Base-by-base conservation (phyloP, 2,113 vertebrate genomes). In the Eleginops maclovinus region DNA sequence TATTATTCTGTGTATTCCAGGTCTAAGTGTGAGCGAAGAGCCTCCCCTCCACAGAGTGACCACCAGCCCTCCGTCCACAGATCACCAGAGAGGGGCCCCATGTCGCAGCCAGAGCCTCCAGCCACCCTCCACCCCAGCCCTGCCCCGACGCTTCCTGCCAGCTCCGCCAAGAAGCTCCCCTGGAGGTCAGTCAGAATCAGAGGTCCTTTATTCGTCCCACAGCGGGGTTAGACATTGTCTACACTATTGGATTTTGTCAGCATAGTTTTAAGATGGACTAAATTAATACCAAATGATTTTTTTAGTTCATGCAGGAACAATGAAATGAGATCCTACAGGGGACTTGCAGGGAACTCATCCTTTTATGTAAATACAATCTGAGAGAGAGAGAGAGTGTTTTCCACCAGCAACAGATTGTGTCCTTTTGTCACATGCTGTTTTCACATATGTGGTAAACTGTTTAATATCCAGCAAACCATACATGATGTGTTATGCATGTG, bases 151-250 rank as follows among this genome's bases (percentile, higher is more conserved):
- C 68, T 94, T 83, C 83, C 89, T 94, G 75, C 92, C 93, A 2
- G 70, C 93, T 2, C 92, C 91, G 86, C 90, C 91, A 16, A 79
- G 89, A 22, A 87, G 85, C 83, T 94, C 92, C n/a, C 93, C 93
- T 44, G 91, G 86, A 86, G 88, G 93, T 94, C 66, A 87, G 91
- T 63, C 16, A 8, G 31, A 36, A 36, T 31, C 5, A 36, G 31
- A 9, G 31, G 31, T 36, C 31, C 7, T 36, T 36, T 36, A 36
- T 36, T 36, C 31, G 8, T 36, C 31, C 31, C 31, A 36, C 6
- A 36, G 31, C 31, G 31, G 31, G 31, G 31, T 40, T 49, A 40
- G 8, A 28, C 21, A 54, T 43, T 8, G 12, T 31, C 7, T 17
- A 26, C 26, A 67, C 7, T 15, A 1, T 9, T 51, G 6, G 31